A percentile compares a stretch with the other conserved stretches of the same genome.
Evolutionary conservation across 1,140 invertebrate genomes (phyloP).

Genomic region (Reticulitermes speratus): DNA sequence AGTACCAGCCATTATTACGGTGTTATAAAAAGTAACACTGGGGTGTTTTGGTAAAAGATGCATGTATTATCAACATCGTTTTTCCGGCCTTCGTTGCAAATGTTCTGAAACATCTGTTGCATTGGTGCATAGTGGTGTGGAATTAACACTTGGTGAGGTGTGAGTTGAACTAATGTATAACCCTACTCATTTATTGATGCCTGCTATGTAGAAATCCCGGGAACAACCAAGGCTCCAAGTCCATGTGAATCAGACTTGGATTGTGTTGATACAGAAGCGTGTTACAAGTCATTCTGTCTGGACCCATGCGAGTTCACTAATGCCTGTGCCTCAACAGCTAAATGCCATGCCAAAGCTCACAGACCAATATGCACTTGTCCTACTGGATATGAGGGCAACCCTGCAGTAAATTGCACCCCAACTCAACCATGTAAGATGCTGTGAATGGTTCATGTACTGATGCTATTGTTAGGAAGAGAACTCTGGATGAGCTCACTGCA

Average conservation of each 20-base stretch:
- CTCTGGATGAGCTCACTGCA: neutral
- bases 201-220: constrained; percentile 40
- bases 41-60: too few species aligned
- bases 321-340: constrained; percentile 66
- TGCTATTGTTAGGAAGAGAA: neutral
- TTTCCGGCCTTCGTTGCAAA: neutral
- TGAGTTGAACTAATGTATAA: neutral
- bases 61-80: neutral
- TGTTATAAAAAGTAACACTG: neutral
- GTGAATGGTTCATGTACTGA: constrained; percentile 15
- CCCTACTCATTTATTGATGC: neutral
- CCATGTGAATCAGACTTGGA: constrained; percentile 72
- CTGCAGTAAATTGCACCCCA: constrained; percentile 68
- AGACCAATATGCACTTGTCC: constrained; percentile 75
- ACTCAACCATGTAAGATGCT: constrained; percentile 66
- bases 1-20: neutral
- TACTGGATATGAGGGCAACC: constrained; percentile 71
- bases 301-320: constrained; percentile 72
- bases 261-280: constrained; percentile 71
- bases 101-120: neutral
- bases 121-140: neutral
- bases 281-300: constrained; percentile 70
- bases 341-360: constrained; percentile 71
- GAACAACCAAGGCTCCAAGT: constrained; percentile 62
- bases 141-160: neutral